Evolutionary conservation across 2,888 invertebrate species (phyloP).

Genomic region (Philaethria dido): DNA sequence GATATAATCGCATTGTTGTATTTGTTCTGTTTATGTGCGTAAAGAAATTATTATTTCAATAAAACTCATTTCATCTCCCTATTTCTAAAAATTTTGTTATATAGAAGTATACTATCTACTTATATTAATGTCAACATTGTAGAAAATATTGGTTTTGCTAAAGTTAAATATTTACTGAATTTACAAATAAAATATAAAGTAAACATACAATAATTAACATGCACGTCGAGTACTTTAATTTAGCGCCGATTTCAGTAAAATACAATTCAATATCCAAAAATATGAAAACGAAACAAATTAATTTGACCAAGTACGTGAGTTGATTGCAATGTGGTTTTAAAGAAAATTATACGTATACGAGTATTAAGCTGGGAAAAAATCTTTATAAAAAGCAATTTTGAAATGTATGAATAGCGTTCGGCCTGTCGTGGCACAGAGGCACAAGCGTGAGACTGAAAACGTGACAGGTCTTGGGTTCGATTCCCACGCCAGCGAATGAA

Average conservation of each 20-base stretch:
- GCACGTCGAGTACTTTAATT: constrained; percentile 1
- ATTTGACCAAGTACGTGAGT: constrained; percentile 16
- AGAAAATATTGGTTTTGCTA: not conserved
- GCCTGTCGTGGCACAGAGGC: too few species aligned
- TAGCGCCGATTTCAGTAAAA: constrained; percentile 1
- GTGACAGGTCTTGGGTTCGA: too few species aligned
- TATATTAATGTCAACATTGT: too few species aligned
- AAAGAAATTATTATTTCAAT: too few species aligned
- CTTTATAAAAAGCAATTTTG: not conserved
- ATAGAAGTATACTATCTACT: too few species aligned
- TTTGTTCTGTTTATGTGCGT: too few species aligned
- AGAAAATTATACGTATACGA: not conserved
- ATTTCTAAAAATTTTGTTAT: too few species aligned
- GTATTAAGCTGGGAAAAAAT: not conserved
- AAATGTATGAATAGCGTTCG: too few species aligned
- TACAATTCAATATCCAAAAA: constrained; percentile 8
- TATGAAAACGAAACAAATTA: constrained; percentile 12
- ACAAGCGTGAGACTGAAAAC: too few species aligned
- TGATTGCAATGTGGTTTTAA: constrained; percentile 1
- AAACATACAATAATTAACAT: constrained; percentile 4
- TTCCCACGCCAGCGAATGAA: too few species aligned
- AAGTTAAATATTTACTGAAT: not conserved
- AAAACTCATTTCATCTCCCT: too few species aligned
- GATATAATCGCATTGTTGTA: too few species aligned
- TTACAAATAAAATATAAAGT: constrained; percentile 3